Base-by-base conservation (phyloP, 2,113 vertebrate species). In the Plecotus auritus region DNA sequence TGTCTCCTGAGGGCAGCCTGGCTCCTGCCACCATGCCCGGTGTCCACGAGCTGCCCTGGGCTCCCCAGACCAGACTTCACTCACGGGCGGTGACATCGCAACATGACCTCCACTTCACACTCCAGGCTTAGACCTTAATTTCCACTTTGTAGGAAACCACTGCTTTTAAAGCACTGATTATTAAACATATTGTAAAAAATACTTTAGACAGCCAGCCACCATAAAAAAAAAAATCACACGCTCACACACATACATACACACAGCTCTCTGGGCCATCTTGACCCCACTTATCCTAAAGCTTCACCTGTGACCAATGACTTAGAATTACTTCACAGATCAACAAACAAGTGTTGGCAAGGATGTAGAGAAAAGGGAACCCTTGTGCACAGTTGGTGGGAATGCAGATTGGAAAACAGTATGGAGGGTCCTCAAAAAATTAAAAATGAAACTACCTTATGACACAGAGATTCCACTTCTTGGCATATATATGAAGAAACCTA, bases 131-230 rank as follows among this genome's bases (percentile, higher is more conserved):
- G 64, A 86, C 0, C 66, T 9, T 92, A 84, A 84, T 73, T 85
- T 85, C 51, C 96, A 85, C 90, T 92, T 12, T 42, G n/a, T 76
- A 96, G 98, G 96, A 96, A 91, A 95, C 95, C 23, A 45, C 82
- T 96, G 96, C 97, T 97, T 98, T 95, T 72, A 77, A 97, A 98
- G 98, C 98, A 97, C 82, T 97, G 95, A 2, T 92, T 91, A 97
- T 23, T 2, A 96, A 98, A 98, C 66, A 74, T 95, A 84, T 95
- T 95, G 96, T 97, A 86, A 95, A 98, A 61, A 98, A 97, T 70
- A 96, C 93, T 97, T 97, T 73, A 97, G 95, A 95, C 92, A 97
- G 96, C 26, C 26, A 61, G 59, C 94, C 88, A 93, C 96, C 84
- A 95, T 97, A 95, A 95, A 94, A 97, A 94, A 59, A 59, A 12